Percentiles rank a stretch among this genome's conserved stretches.
phyloP scores from a whole-genome alignment of 2,113 vertebrate species.

The Bubo blakistoni region DNA sequence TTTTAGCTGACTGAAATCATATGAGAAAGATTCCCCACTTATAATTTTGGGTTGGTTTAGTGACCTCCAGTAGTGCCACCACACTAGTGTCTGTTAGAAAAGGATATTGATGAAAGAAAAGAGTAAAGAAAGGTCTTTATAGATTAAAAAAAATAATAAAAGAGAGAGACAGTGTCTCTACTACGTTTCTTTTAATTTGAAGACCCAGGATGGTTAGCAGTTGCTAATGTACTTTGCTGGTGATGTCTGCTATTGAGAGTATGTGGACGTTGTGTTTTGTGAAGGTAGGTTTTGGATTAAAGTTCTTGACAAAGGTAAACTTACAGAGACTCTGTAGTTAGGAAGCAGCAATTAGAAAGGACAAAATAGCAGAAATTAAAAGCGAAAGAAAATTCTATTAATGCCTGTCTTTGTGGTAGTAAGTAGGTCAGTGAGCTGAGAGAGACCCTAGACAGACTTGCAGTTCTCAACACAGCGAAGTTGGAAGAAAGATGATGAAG shows the following conservation, averaged over 20 bases:
- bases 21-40: not conserved
- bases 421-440: constrained; percentile 14
- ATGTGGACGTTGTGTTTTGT: not conserved
- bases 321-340: not conserved
- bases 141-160: not conserved
- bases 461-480: not conserved
- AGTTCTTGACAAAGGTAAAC: not conserved
- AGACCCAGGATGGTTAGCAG: not conserved
- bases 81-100: not conserved
- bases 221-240: not conserved
- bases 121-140: not conserved
- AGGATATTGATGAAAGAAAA: not conserved
- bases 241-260: not conserved
- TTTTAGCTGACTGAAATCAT: not conserved
- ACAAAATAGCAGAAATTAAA: not conserved
- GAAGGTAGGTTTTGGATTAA: not conserved
- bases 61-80: not conserved
- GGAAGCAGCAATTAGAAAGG: not conserved
- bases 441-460: not conserved
- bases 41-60: not conserved
- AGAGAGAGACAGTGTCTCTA: not conserved
- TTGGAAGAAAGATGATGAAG: not conserved
- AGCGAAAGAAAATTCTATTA: not conserved
- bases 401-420: not conserved
- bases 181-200: not conserved